Percentiles rank a stretch among this genome's conserved stretches.
These are phyloP conservation scores for Thalassaphorura encarpata DNA, from an alignment of 1,140 invertebrate species.

Conservation along the genomic window DNA sequence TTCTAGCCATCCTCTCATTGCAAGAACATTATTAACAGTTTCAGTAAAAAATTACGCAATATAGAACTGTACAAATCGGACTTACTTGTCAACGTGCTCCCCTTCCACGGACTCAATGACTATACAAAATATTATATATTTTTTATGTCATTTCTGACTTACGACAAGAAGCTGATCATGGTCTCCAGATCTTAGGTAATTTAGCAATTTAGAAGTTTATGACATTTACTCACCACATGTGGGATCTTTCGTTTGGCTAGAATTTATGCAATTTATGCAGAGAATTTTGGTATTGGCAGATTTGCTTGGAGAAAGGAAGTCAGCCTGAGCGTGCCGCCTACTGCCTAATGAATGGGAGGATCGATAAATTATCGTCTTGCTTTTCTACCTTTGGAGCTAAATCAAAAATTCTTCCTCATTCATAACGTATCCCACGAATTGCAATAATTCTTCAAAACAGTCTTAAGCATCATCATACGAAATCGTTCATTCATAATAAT, in stretches of 20 bases:
- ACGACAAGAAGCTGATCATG: constrained; percentile 14
- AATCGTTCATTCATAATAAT: too few species aligned
- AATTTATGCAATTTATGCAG: too few species aligned
- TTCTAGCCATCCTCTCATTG: not conserved
- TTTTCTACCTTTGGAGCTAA: too few species aligned
- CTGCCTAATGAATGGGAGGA: constrained; percentile 24
- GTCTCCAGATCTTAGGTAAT: constrained; percentile 19
- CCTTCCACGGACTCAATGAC: not conserved
- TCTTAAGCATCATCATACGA: not conserved
- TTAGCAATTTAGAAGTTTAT: constrained; percentile 1
- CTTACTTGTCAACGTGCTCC: not conserved
- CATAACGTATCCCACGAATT: not conserved
- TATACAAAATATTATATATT: not conserved
- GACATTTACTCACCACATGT: too few species aligned
- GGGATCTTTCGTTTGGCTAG: too few species aligned
- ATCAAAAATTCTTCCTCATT: not conserved
- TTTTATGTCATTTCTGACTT: constrained; percentile 14
- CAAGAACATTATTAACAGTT: not conserved
- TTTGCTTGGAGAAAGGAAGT: constrained; percentile 9
- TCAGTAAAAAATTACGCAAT: not conserved
- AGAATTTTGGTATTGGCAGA: not conserved
- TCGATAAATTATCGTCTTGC: constrained; percentile 30
- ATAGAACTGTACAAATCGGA: not conserved
- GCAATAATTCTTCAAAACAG: not conserved
- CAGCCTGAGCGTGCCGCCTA: constrained; percentile 22